Evolutionary conservation across 2,888 invertebrate genomes (phyloP).

Genomic region (Eupithecia pulchellata): DNA sequence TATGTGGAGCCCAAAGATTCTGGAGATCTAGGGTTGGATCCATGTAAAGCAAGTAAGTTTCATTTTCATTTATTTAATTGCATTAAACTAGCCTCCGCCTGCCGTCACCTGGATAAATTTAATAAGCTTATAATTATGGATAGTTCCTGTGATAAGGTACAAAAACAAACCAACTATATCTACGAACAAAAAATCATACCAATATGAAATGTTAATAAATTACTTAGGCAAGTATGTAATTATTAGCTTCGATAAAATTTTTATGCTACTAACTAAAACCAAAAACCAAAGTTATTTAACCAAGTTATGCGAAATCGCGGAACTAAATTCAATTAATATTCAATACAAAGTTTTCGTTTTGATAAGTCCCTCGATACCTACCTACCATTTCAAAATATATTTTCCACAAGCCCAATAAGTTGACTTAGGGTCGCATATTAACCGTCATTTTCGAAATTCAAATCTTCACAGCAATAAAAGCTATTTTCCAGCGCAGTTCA

Average conservation of each 20-base stretch:
- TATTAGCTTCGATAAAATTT: background rate
- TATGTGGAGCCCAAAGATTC: conserved; percentile 89
- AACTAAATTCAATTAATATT: background rate
- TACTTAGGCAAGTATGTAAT: too few species aligned
- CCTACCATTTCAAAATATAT: conserved; percentile 3
- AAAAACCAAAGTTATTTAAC: background rate
- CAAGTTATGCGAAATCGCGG: background rate
- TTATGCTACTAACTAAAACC: background rate
- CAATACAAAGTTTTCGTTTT: background rate
- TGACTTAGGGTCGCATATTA: background rate
- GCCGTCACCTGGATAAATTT: background rate
- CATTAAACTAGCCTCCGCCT: background rate
- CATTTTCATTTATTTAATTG: background rate
- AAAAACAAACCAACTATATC: too few species aligned
- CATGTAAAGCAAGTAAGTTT: conserved; percentile 93
- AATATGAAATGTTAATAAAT: too few species aligned
- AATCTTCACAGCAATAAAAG: conserved; percentile 12
- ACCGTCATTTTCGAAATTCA: background rate
- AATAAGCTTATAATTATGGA: background rate
- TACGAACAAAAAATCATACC: too few species aligned
- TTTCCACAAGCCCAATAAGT: conserved; percentile 8
- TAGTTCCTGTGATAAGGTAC: too few species aligned
- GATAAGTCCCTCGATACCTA: background rate
- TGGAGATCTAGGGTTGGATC: conserved; percentile 92
- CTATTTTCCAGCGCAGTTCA: conserved; percentile 13